Evolutionary conservation across 53 echinoderm and acorn worm species (phyloP).

Genomic region (Echinometra lucunter): DNA sequence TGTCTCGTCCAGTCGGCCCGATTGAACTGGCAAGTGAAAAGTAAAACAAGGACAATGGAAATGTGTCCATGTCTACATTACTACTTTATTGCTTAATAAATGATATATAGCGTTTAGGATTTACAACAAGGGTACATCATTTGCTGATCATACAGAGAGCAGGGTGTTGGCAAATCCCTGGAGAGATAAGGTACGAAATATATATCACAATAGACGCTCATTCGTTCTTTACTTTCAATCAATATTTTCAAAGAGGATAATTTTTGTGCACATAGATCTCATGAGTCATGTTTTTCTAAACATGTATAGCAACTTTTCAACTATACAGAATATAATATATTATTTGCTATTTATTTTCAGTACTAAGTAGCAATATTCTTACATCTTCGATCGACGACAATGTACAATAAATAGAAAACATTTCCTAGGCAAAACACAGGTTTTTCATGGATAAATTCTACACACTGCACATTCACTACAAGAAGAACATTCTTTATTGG

Average conservation of each 20-base stretch:
- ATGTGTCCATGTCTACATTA: background rate
- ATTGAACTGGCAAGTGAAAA: background rate
- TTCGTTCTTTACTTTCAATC: no score
- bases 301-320: no score
- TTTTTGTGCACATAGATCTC: no score
- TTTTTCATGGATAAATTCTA: background rate
- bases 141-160: no score
- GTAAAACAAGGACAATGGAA: background rate
- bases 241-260: no score
- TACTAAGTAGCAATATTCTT: background rate
- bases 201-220: no score
- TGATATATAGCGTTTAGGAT: background rate
- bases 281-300: no score
- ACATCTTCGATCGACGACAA: background rate
- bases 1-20: background rate
- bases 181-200: no score
- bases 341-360: background rate
- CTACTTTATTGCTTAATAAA: conserved; percentile 46
- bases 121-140: no score
- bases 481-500: background rate
- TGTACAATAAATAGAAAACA: background rate
- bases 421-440: background rate
- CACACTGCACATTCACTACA: background rate
- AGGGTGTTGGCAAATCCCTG: no score
- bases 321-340: background rate